Base-by-base conservation (phyloP, 2,797 vertebrate genomes). In the Rallus crepitans region DNA sequence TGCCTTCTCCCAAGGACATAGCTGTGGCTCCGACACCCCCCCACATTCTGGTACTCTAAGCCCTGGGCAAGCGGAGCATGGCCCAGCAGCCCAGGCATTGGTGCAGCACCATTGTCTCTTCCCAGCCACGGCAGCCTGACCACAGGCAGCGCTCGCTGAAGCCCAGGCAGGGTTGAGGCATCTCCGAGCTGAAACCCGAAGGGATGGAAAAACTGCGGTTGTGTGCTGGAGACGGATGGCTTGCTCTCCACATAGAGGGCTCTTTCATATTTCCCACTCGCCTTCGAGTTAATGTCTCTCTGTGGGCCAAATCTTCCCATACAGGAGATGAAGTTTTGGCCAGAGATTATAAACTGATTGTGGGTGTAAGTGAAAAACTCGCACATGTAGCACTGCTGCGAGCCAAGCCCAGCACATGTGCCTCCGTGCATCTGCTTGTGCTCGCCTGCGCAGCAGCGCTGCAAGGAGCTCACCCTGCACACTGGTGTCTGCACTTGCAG, bases 11-110 rank as follows among this genome's bases (percentile, higher is more conserved):
- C 42, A 11, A 39, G 31, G 30, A 15, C 17, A 19, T 1, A 4
- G 56, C 69, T 0, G 0, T 17, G 45, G 50, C 55, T 66, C 63
- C 15, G 0, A 0, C 0, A 5, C 7, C 28, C 33, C 53, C 4
- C 2, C 2, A 12, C 7, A 13, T 35, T 42, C 50, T 25, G 0
- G 2, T 50, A 12, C n/a, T 3, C 1, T 9, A 19, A 60, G 13
- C 18, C 21, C 59, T 9, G 1, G 3, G 45, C 6, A 4, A 65
- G 33, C 2, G 2, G 53, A 37, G 53, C 78, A 15, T 0, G 1
- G 53, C 20, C 55, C 4, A 1, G 24, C 3, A 0, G 35, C 4
- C 2, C 57, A 19, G n/a, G 28, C 7, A 5, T 25, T 1, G 0
- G 39, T 5, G 50, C 50, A 11, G 65, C 2, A 1, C 13, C 6